Conservation (phyloP, 2,797 vertebrate genomes). For the Eptatretus atami region DNA sequence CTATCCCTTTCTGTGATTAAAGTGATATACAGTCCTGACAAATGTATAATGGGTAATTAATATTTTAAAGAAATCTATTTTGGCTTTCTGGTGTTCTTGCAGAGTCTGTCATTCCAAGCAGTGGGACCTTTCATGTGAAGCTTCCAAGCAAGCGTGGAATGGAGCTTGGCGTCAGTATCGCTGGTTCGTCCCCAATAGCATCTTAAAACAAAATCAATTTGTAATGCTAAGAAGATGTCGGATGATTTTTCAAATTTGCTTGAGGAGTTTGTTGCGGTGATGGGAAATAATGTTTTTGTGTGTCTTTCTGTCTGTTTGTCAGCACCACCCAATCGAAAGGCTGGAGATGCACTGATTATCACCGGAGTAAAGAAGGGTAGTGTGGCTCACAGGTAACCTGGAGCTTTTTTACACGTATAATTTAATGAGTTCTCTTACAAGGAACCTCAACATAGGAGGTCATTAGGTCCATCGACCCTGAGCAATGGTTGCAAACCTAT, state of each 20-base stretch:
- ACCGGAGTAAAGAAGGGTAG: constrained; percentile 98
- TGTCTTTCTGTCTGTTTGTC: constrained; percentile 10
- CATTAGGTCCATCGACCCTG: too few species aligned
- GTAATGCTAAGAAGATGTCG: not conserved
- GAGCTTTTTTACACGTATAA: too few species aligned
- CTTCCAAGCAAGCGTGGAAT: constrained; percentile 85
- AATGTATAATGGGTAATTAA: too few species aligned
- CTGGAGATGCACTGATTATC: constrained; percentile 75
- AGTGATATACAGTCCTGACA: too few species aligned
- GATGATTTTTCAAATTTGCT: not conserved
- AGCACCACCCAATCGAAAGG: constrained; percentile 84
- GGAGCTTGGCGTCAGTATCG: constrained; percentile 92
- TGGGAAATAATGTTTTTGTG: too few species aligned
- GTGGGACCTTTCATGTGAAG: constrained; percentile 91
- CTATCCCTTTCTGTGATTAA: too few species aligned
- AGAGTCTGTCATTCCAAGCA: constrained; percentile 95
- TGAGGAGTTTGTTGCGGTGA: not conserved
- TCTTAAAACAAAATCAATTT: constrained; percentile 6
- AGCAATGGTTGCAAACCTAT: too few species aligned
- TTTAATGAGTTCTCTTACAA: too few species aligned
- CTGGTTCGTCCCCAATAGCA: constrained; percentile 15
- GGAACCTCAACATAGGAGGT: too few species aligned
- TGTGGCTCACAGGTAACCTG: constrained; percentile 63
- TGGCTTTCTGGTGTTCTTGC: constrained; percentile 6
- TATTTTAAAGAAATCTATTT: too few species aligned